Percentiles rank a stretch among this genome's conserved stretches.
Evolutionary conservation across 2,113 vertebrate genomes (phyloP).

Genomic region (Oreamnos americanus): DNA sequence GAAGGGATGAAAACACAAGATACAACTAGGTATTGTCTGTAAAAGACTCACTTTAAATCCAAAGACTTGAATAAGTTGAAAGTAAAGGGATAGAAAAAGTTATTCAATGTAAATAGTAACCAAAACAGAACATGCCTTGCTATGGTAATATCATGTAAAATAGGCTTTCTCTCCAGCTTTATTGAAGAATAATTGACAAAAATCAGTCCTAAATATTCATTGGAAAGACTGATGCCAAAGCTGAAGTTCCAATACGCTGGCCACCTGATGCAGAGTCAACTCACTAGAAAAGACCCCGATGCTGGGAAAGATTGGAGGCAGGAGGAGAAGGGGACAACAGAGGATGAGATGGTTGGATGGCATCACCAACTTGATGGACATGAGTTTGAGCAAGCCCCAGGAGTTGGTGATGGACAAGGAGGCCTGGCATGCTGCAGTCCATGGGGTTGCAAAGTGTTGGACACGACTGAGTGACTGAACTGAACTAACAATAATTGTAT

Average conservation of each 20-base stretch:
- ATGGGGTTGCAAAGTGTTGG: neutral
- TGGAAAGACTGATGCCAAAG: neutral
- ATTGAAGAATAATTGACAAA: neutral
- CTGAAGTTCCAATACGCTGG: neutral
- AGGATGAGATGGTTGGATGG: neutral
- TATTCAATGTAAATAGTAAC: neutral
- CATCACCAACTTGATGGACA: neutral
- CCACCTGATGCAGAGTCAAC: neutral
- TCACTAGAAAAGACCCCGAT: neutral
- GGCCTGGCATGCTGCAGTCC: neutral
- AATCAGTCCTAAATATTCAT: neutral
- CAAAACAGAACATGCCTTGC: neutral
- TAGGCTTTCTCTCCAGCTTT: neutral
- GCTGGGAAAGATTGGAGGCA: neutral
- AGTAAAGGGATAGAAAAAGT: neutral
- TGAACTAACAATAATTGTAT: neutral
- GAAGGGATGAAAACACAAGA: neutral
- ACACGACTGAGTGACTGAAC: neutral
- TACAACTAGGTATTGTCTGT: neutral
- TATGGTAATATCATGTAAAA: neutral
- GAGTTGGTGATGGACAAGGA: neutral
- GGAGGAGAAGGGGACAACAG: neutral
- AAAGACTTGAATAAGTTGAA: neutral
- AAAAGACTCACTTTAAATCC: neutral
- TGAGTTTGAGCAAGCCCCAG: neutral